phyloP scores from a whole-genome alignment of 53 echinoderm and acorn worm species.

The Zoroaster sp. region DNA sequence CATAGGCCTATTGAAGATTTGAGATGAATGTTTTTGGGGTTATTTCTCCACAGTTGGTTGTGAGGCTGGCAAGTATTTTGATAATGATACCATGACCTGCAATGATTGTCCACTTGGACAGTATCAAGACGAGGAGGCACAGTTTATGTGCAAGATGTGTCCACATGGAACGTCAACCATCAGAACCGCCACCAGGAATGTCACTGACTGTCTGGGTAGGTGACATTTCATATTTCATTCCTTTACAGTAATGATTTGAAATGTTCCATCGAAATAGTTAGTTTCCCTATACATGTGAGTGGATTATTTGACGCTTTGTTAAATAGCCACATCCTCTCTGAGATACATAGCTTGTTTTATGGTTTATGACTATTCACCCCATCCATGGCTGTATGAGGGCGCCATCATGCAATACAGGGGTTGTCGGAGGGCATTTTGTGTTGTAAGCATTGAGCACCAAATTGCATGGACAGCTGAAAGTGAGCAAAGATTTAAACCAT shows the following conservation, averaged over 20 bases:
- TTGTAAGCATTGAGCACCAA: no score
- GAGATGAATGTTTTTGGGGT: background rate
- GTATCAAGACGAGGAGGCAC: conserved; percentile 72
- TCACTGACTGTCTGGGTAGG: conserved; percentile 66
- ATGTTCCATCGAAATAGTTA: no score
- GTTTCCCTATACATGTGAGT: no score
- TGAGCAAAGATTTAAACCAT: no score
- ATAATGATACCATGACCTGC: conserved; percentile 49
- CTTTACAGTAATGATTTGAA: background rate
- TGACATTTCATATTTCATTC: background rate
- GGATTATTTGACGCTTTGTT: no score
- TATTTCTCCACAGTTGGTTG: conserved; percentile 49
- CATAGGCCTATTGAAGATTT: background rate
- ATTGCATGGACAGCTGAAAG: no score
- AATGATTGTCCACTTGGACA: conserved; percentile 43
- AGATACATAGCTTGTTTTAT: no score
- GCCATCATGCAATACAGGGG: no score
- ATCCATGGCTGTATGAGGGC: no score
- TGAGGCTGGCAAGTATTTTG: conserved; percentile 56
- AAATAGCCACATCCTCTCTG: no score
- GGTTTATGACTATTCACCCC: no score
- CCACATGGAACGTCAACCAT: conserved; percentile 56
- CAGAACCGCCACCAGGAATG: conserved; percentile 25
- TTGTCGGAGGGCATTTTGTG: no score
- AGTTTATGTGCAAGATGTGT: conserved; percentile 63